Evolutionary conservation across 1,140 invertebrate genomes (phyloP), one percentile per base, ranked within the genome.

Genomic region (Trissolcus basalis): DNA sequence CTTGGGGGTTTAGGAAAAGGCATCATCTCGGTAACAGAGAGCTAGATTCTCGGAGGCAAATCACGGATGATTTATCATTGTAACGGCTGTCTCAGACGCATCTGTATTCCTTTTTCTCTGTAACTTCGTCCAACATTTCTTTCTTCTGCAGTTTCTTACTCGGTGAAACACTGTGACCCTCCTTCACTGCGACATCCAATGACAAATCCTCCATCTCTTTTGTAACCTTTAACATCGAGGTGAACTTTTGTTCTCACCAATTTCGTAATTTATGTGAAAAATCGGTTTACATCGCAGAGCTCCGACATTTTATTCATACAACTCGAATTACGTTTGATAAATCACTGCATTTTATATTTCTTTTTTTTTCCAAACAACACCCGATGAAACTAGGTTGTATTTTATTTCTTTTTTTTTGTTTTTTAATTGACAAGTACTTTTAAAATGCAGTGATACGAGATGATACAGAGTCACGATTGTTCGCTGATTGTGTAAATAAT

Each of bases 1-100:
- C 60, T 59, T 50, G 19, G 51, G 47, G 47, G 56, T 71, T 44
- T 27, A 27, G 51, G 71, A 71, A 77, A 80, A 83, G 84, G 80
- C 78, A 82, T 84, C 84, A 80, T 83, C 59, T 72, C 64, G 64
- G 83, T 86, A 86, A 86, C 83, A 86, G 19, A 86, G 85, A 86
- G 85, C 84, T 81, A 83, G 83, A 84, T 86, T 82, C 83, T 77
- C 79, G 80, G 77, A 81, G 79, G 75, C 81, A 85, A 81, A 86
- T 86, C 83, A 82, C 83, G 82, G 80, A 85, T 86, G 85, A 86
- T 86, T 86, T 86, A 86, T 86, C 84, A 86, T 84, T 73, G 82
- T 79, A 81, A 82, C 82, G 69, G 69, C 69, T 79, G 72, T 79
- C 68, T 63, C 44, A 44, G 41, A 71, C 33, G 49, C 60, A 79